Percentiles rank a stretch among this genome's conserved stretches.
Conservation (phyloP, 2,113 vertebrate species). For the Oostethus manadensis region DNA sequence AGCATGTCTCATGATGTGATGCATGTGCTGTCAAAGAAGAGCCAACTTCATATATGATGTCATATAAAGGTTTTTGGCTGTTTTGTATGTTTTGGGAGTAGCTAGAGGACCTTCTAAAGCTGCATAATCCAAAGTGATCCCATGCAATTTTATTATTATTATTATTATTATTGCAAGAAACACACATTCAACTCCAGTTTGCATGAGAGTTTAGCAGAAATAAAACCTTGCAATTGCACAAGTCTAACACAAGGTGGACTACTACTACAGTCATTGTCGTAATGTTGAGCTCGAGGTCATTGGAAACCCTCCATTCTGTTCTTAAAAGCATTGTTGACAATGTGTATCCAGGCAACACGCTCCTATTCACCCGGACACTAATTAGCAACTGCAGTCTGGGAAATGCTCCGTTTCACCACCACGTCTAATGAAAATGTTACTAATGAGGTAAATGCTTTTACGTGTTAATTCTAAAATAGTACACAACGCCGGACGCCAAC, state of each 20-base stretch:
- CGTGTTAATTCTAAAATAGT: too few relatives aligned
- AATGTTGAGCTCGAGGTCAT: neutral
- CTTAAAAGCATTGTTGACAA: conserved; percentile 9
- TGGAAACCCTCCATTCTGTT: neutral
- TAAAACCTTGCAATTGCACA: conserved; percentile 2
- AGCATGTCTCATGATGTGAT: too few relatives aligned
- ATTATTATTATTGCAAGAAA: conserved; percentile 2
- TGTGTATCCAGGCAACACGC: neutral
- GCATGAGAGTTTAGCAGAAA: neutral
- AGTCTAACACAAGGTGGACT: conserved; percentile 45
- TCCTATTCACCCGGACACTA: neutral
- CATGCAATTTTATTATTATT: too few relatives aligned
- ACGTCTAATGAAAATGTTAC: too few relatives aligned
- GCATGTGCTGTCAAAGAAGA: neutral
- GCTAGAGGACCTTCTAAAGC: too few relatives aligned
- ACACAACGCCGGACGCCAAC: too few relatives aligned
- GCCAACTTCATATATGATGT: neutral
- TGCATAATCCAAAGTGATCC: too few relatives aligned
- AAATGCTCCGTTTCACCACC: too few relatives aligned
- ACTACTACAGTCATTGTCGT: conserved; percentile 7
- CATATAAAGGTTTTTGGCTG: neutral
- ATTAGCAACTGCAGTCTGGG: neutral
- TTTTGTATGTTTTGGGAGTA: neutral
- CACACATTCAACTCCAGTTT: neutral
- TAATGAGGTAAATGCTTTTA: too few relatives aligned